Percentiles rank a stretch among this genome's conserved stretches.
Evolutionary conservation across 2,888 invertebrate species (phyloP).

Genomic region (Temnothorax rugatulus): DNA sequence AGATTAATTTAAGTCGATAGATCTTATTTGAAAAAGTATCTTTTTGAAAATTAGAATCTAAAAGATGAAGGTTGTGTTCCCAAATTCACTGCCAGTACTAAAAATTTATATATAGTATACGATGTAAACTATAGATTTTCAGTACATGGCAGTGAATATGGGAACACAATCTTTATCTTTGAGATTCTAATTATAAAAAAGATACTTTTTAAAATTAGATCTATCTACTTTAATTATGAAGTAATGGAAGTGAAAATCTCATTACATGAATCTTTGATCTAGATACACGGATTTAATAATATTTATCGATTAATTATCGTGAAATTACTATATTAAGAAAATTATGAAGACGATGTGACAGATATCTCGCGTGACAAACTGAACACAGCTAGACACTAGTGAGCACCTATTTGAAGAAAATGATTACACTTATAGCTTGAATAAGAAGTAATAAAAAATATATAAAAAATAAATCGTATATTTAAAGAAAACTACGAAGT

Average conservation of each 20-base stretch:
- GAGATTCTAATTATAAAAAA: background rate
- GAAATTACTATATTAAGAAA: background rate
- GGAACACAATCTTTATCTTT: background rate
- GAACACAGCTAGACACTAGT: background rate
- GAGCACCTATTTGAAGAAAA: background rate
- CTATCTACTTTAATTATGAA: background rate
- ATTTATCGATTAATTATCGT: background rate
- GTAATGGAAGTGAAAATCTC: background rate
- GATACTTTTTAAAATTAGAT: background rate
- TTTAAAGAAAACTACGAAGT: background rate
- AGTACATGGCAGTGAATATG: too few species aligned
- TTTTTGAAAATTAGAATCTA: background rate
- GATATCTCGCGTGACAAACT: constrained; percentile 1
- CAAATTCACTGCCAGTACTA: too few species aligned
- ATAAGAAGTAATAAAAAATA: background rate
- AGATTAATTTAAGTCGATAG: background rate
- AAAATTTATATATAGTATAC: too few species aligned
- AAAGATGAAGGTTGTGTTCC: too few species aligned
- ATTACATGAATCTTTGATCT: background rate
- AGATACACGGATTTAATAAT: background rate
- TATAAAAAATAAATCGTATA: background rate
- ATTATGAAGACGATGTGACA: background rate
- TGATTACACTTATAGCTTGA: background rate
- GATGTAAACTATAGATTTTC: too few species aligned
- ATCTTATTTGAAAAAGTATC: background rate